phyloP scores from a whole-genome alignment of 2,888 invertebrate species.

The Periphyllus acericola region DNA sequence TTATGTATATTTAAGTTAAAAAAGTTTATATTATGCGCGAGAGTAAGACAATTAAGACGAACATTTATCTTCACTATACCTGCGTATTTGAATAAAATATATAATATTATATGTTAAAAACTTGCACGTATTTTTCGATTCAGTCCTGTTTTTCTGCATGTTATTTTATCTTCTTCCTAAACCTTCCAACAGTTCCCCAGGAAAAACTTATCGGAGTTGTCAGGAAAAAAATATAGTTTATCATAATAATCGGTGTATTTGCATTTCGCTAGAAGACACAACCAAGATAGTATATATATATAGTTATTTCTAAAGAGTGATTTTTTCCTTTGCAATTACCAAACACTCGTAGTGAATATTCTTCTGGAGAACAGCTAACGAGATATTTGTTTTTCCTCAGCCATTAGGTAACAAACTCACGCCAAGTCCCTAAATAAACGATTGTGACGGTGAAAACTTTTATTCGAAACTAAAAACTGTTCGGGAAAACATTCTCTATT shows the following conservation, averaged over 20 bases:
- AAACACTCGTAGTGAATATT: not conserved
- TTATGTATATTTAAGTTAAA: too few relatives aligned
- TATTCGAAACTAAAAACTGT: not conserved
- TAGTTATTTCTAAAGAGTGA: not conserved
- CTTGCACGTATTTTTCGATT: not conserved
- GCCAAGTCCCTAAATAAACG: slow-evolving; percentile 19
- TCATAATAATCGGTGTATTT: slow-evolving; percentile 30
- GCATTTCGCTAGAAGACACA: slow-evolving; percentile 30
- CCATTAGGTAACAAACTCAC: slow-evolving; percentile 41
- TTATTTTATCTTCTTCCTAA: too few relatives aligned
- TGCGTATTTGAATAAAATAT: too few relatives aligned
- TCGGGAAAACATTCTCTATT: not conserved
- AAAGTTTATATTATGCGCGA: too few relatives aligned
- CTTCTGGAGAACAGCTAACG: slow-evolving; percentile 23
- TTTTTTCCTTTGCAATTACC: slow-evolving; percentile 31
- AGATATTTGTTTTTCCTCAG: slow-evolving; percentile 44
- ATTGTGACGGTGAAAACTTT: not conserved
- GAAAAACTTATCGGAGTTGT: not conserved
- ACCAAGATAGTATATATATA: not conserved
- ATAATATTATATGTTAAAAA: too few relatives aligned
- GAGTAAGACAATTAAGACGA: too few relatives aligned
- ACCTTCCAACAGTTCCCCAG: not conserved
- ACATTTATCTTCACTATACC: too few relatives aligned
- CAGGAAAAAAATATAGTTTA: not conserved
- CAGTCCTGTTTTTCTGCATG: too few relatives aligned